These are phyloP conservation scores for Rattus rattus DNA, from an alignment of 2,113 vertebrate species.

Conservation along the genomic window DNA sequence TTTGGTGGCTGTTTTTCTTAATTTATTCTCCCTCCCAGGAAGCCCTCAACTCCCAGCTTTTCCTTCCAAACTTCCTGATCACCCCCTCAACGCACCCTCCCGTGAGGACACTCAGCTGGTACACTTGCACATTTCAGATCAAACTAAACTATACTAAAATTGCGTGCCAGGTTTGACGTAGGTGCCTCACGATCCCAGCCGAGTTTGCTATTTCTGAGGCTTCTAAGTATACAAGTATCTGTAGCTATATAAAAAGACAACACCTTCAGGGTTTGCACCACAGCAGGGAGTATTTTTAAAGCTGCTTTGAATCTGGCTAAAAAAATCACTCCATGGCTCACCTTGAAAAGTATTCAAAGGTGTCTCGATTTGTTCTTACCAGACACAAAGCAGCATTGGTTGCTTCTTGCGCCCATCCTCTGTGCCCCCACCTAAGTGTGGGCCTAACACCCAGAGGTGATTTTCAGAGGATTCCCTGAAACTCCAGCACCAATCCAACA, in stretches of 20 bases:
- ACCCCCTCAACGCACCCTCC: constrained; percentile 30
- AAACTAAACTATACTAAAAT: constrained; percentile 65
- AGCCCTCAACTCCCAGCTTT: constrained; percentile 42
- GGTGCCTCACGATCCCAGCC: constrained; percentile 76
- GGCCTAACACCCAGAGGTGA: constrained; percentile 40
- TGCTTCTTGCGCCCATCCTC: constrained; percentile 7
- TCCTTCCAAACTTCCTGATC: background rate
- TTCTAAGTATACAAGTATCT: constrained; percentile 74
- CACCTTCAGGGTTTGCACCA: constrained; percentile 52
- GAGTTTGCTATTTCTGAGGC: constrained; percentile 70
- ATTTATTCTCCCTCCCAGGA: background rate
- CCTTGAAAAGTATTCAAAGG: constrained; percentile 65
- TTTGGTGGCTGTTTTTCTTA: constrained; percentile 14
- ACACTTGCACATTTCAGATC: constrained; percentile 67
- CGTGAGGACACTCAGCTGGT: constrained; percentile 55
- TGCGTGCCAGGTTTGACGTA: constrained; percentile 70
- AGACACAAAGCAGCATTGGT: constrained; percentile 3
- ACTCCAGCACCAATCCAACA: background rate
- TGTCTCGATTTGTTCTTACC: constrained; percentile 4
- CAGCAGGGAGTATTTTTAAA: constrained; percentile 59
- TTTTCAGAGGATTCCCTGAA: background rate
- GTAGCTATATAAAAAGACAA: constrained; percentile 63
- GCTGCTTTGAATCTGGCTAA: constrained; percentile 62
- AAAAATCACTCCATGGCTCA: constrained; percentile 49
- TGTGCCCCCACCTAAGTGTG: background rate